Base-by-base conservation (phyloP, 2,797 vertebrate genomes). In the Artibeus lituratus region DNA sequence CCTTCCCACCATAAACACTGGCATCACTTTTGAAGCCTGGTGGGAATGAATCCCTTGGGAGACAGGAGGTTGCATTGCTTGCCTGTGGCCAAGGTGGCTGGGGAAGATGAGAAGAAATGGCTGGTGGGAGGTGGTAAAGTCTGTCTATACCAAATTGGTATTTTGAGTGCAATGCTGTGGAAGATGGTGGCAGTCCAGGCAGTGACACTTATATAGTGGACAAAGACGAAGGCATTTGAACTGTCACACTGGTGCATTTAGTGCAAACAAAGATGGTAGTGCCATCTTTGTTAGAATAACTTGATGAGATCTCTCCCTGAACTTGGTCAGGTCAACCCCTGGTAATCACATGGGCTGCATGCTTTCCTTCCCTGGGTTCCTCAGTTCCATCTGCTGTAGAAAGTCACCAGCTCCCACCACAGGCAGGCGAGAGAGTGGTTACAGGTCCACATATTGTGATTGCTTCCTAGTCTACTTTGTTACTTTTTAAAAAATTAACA, bases 1-100 rank as follows among this genome's bases (percentile, higher is more conserved):
- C 37, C 44, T 97, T 98, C 95, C 96, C 96, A 94, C 97, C 94
- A 14, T 96, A 74, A 88, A 85, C 90, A 7, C 0, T 92, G 87
- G 51, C 82, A 90, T n/a, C 53, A 93, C 82, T 96, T 78, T 29
- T 88, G 80, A 94, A 95, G 91, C 49, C 87, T 51, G 39, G 80
- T 92, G 93, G 87, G 92, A 98, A 93, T 53, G 51, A 82, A 80
- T 87, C 91, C 35, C 70, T 55, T n/a, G 92, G 96, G 92, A 77
- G 92, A 62, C 37, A 69, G 94, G 84, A 69, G 82, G n/a, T 26
- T 83, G 32, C 62, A 87, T 53, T 93, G 85, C 73, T 0, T 69
- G 88, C 70, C 83, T 67, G 87, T 82, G 0, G 10, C 94, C 91
- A 87, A 83, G 51, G 51, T 78, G 53, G 87, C 29, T 5, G 51